phyloP scores from a whole-genome alignment of 2,888 invertebrate genomes.

The Callosobruchus maculatus region DNA sequence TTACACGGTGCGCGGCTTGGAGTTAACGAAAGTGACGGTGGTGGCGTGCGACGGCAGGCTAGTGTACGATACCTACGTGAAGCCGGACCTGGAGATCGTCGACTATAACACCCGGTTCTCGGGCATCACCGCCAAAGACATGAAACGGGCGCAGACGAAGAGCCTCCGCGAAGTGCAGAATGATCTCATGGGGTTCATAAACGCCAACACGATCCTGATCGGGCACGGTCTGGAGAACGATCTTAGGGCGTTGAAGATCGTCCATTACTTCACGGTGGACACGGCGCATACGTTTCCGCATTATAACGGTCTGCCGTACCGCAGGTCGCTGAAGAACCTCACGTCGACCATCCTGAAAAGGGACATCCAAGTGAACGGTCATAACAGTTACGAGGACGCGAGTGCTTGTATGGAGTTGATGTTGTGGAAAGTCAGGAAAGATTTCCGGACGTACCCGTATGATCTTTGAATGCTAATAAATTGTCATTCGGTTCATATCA shows the following conservation, averaged over 20 bases:
- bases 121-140: conserved; percentile 73
- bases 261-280: conserved; percentile 83
- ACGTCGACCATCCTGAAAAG: conserved; percentile 69
- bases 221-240: conserved; percentile 97
- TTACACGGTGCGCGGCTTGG: conserved; percentile 81
- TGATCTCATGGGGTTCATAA: conserved; percentile 76
- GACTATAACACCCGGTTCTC: conserved; percentile 96
- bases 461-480: conserved; percentile 1
- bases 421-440: conserved; percentile 68
- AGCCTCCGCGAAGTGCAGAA: conserved; percentile 77
- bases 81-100: conserved; percentile 76
- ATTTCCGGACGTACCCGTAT: conserved; percentile 35
- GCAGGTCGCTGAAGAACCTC: conserved; percentile 78
- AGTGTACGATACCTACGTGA: conserved; percentile 81
- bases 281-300: conserved; percentile 89
- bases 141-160: conserved; percentile 55
- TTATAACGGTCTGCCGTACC: conserved; percentile 74
- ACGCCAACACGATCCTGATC: conserved; percentile 81
- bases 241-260: conserved; percentile 76
- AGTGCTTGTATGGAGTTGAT: conserved; percentile 85
- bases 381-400: conserved; percentile 93
- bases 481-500: not conserved
- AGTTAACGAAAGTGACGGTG: conserved; percentile 84
- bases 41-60: conserved; percentile 69
- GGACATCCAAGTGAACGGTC: conserved; percentile 81